Evolutionary conservation across 2,888 invertebrate genomes (phyloP), one percentile per base, ranked within the genome.

Genomic region (Cataglyphis livida): DNA sequence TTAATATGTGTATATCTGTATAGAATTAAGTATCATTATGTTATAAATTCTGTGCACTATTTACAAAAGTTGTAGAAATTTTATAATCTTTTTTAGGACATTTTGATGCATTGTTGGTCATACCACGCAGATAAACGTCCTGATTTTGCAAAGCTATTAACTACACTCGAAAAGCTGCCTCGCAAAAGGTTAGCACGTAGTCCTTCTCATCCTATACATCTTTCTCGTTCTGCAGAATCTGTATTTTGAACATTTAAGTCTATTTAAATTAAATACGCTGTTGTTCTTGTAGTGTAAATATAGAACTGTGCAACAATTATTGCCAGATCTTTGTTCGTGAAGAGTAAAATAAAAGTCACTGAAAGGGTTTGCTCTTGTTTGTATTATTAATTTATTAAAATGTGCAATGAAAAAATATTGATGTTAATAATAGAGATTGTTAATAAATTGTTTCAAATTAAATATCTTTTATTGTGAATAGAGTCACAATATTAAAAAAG

Each of bases 151-250:
- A 96, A 97, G 88, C 95, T 99, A 83, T 96, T 98, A 90, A 97
- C 97, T 82, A 96, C 97, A 83, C 96, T 99, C 82, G 98, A 99
- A 94, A 97, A 98, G 94, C 96, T 99, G 92, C 99, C 99, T 65
- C 98, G 98, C 95, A 99, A 99, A 95, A 96, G 98, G 65, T 96
- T 99, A 90, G 98, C 98, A 73, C 97, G 99, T 88, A 99, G 99
- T 93, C 99, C 99, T 89, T 99, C 99, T 86, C 99, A 99, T 96
- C 99, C 99, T 44, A 97, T 99, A 91, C 99, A 99, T 94, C 96
- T 99, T 92, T 99, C 99, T 68, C 97, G 99, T 93, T 99, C 99
- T 73, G 99, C 98, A 65, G 99, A 99, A 96, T 98, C 98, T 74
- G 98, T 99, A 93, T 98, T 98, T 95, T 98, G 95, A 96, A 91